phyloP scores from a whole-genome alignment of 2,797 vertebrate species.

The Sciurus carolinensis region DNA sequence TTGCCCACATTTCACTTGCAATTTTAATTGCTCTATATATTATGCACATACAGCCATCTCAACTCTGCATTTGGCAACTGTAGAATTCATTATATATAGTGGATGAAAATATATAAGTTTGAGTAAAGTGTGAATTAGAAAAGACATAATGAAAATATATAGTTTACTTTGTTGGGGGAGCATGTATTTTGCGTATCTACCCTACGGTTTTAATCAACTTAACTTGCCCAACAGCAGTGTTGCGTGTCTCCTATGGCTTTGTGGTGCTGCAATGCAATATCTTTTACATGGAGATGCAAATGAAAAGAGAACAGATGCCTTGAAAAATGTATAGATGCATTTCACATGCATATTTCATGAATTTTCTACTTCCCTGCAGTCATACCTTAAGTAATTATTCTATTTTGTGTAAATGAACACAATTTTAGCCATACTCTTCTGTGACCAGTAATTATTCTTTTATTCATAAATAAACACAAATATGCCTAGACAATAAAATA shows the following conservation, averaged over 20 bases:
- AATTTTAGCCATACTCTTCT: conserved; percentile 67
- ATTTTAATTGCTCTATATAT: conserved; percentile 39
- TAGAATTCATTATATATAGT: not conserved
- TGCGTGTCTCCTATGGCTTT: not conserved
- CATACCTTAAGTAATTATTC: conserved; percentile 82
- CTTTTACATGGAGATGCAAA: conserved; percentile 65
- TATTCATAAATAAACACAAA: conserved; percentile 74
- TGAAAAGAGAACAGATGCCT: conserved; percentile 71
- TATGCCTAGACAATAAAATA: not conserved
- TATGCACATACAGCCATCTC: not conserved
- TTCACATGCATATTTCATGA: conserved; percentile 79
- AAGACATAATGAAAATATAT: not conserved
- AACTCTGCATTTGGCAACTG: not conserved
- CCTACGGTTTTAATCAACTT: conserved; percentile 66
- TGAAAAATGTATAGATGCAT: conserved; percentile 72
- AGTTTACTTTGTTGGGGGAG: not conserved
- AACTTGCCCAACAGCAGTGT: not conserved
- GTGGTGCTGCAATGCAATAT: conserved; percentile 25
- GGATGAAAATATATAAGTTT: not conserved
- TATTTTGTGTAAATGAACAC: conserved; percentile 58
- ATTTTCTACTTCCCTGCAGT: conserved; percentile 75
- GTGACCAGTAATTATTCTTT: conserved; percentile 66
- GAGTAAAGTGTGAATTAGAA: conserved; percentile 64
- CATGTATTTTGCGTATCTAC: conserved; percentile 43
- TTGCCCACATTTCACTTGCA: not conserved